phyloP scores from a whole-genome alignment of 2,888 invertebrate genomes.

The Sepioteuthis lessoniana region DNA sequence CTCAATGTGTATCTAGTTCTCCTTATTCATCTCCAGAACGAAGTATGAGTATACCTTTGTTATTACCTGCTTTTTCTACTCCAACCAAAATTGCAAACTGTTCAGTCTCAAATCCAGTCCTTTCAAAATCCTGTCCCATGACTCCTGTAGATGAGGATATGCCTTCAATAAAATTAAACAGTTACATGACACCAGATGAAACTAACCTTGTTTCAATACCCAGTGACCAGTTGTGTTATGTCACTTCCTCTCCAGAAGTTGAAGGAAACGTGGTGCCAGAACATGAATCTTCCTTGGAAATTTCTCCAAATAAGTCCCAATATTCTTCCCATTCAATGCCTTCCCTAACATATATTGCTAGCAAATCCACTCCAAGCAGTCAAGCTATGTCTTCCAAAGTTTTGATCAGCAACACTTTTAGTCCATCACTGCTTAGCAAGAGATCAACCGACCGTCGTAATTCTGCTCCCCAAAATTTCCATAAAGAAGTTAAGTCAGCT shows the following conservation, averaged over 20 bases:
- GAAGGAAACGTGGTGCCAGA: not conserved
- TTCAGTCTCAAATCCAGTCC: not conserved
- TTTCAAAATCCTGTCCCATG: not conserved
- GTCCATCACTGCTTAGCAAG: not conserved
- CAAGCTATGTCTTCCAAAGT: not conserved
- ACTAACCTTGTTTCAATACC: not conserved
- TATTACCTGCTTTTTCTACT: not conserved
- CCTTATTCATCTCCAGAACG: constrained; percentile 35
- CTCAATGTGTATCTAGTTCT: not conserved
- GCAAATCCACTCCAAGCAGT: not conserved
- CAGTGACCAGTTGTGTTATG: not conserved
- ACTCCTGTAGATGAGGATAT: not conserved
- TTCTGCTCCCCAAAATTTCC: not conserved
- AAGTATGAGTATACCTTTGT: not conserved
- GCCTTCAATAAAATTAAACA: not conserved
- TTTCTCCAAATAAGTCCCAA: not conserved
- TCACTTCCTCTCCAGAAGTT: not conserved
- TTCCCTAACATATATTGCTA: not conserved
- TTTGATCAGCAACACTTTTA: not conserved
- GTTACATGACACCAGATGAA: not conserved
- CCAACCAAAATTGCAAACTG: not conserved
- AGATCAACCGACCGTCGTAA: not conserved
- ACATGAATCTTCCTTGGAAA: not conserved
- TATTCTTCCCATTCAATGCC: not conserved
- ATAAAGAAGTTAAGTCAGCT: not conserved